Conservation (phyloP, 2,888 invertebrate genomes). For the Ophion ventricosus region DNA sequence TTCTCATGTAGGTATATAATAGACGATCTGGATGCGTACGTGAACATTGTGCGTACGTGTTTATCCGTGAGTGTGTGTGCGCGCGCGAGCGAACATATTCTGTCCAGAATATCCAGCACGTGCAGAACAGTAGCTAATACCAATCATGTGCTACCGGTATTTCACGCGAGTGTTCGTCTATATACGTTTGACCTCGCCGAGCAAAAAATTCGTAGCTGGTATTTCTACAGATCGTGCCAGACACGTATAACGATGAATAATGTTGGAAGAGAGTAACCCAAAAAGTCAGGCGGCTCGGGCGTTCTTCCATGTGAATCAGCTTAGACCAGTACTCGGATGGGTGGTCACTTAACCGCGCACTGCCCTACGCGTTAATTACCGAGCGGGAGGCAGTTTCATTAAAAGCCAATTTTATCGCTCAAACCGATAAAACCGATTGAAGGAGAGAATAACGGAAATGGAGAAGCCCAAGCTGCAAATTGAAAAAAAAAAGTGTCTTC, state of each 20-base stretch:
- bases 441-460: no score
- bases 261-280: not conserved
- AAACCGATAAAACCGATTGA: no score
- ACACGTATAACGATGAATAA: not conserved
- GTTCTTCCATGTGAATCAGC: not conserved
- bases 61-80: not conserved
- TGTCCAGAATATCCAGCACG: slow-evolving; percentile 27
- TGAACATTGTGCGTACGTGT: not conserved
- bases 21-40: slow-evolving; percentile 4
- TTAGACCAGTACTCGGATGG: not conserved
- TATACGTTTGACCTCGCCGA: slow-evolving; percentile 54
- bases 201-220: slow-evolving; percentile 16
- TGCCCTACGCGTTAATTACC: no score
- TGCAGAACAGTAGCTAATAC: slow-evolving; percentile 33
- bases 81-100: not conserved
- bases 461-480: no score
- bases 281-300: not conserved
- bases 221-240: not conserved
- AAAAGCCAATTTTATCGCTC: no score
- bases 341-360: no score
- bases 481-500: no score
- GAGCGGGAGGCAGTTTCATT: no score
- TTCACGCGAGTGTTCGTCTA: slow-evolving; percentile 43
- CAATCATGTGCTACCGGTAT: slow-evolving; percentile 43
- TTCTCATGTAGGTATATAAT: slow-evolving; percentile 22